A percentile compares a stretch with the other conserved stretches of the same genome.
Evolutionary conservation across 2,113 vertebrate species (phyloP).

Genomic region (Caranx melampygus): DNA sequence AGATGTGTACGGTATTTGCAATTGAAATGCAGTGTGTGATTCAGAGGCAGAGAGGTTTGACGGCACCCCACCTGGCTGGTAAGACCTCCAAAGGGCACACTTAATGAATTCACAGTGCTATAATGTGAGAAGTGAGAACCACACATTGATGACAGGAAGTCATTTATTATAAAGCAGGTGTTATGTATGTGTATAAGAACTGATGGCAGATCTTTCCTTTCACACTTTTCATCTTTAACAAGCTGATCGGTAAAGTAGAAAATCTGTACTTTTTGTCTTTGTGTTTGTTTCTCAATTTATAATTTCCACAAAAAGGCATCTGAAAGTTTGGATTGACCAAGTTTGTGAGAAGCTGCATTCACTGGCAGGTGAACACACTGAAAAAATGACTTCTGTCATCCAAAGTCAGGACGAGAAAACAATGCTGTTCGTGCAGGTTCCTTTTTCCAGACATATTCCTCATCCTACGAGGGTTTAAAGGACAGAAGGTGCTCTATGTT

Average conservation of each 20-base stretch:
- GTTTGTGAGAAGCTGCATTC: background rate
- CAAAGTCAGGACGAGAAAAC: background rate
- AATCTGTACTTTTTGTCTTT: background rate
- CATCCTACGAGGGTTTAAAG: background rate
- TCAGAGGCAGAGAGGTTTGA: slow-evolving; percentile 50
- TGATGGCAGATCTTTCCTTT: background rate
- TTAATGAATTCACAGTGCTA: slow-evolving; percentile 73
- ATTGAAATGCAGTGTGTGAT: slow-evolving; percentile 65
- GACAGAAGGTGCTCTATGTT: background rate
- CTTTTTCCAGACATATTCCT: background rate
- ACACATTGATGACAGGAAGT: slow-evolving; percentile 61
- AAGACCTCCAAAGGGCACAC: slow-evolving; percentile 73
- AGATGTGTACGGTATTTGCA: slow-evolving; percentile 65
- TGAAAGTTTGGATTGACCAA: background rate
- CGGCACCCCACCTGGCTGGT: slow-evolving; percentile 66
- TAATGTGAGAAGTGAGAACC: slow-evolving; percentile 58
- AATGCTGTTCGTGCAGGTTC: background rate
- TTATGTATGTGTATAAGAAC: background rate
- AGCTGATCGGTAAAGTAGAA: background rate
- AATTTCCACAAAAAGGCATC: background rate
- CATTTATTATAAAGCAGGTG: slow-evolving; percentile 64
- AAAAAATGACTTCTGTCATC: background rate
- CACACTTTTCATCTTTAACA: background rate
- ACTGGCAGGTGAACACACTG: background rate
- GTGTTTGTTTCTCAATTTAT: background rate